Evolutionary conservation across 2,888 invertebrate genomes (phyloP).

Genomic region (Drosophila imparisetae): DNA sequence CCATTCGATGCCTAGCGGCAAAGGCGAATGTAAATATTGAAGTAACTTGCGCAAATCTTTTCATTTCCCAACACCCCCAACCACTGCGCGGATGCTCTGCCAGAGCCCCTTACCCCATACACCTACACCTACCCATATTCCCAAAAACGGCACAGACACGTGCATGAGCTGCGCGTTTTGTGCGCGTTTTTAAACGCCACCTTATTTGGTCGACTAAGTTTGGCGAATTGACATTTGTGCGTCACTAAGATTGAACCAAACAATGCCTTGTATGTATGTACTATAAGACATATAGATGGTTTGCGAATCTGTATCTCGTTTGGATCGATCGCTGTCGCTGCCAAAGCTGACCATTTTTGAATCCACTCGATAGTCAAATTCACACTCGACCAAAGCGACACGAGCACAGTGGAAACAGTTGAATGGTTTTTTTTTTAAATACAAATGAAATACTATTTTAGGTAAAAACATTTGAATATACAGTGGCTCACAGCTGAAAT

Average conservation of each 20-base stretch:
- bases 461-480: neutral
- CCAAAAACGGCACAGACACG: conserved; percentile 36
- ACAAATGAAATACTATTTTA: neutral
- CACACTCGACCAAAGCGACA: conserved; percentile 36
- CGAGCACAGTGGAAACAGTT: conserved; percentile 16
- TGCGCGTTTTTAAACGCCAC: conserved; percentile 62
- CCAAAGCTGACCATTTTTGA: conserved; percentile 72
- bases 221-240: conserved; percentile 37
- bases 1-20: neutral
- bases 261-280: conserved; percentile 44
- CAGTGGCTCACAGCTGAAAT: too few relatives aligned
- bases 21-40: conserved; percentile 42
- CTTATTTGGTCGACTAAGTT: conserved; percentile 57
- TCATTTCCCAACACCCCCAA: neutral
- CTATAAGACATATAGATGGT: conserved; percentile 19
- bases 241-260: conserved; percentile 44
- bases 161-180: conserved; percentile 57
- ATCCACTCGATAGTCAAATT: conserved; percentile 49
- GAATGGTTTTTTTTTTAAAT: neutral
- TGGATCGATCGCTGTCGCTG: conserved; percentile 32
- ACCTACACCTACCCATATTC: neutral
- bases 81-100: neutral
- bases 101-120: neutral
- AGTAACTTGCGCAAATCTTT: conserved; percentile 31
- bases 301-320: conserved; percentile 21